Conservation (phyloP, 2,113 vertebrate species). For the Balaeniceps rex region DNA sequence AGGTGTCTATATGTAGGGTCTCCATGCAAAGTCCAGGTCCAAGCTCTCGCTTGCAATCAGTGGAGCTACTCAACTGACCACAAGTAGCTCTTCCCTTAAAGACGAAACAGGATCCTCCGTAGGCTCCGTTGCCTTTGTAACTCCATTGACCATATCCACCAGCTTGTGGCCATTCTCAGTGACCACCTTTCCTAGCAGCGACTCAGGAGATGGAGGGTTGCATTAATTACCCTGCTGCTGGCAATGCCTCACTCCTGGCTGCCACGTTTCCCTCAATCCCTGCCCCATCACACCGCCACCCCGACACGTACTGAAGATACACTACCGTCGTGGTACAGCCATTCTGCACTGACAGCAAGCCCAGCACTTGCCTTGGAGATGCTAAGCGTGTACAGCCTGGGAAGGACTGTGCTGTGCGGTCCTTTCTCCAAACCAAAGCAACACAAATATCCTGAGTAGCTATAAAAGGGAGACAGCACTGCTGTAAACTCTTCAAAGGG, state of each 20-base stretch:
- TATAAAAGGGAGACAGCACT: not conserved
- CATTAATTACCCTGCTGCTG: not conserved
- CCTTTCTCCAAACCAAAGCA: not conserved
- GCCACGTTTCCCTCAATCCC: not conserved
- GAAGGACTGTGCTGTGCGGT: not conserved
- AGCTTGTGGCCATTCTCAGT: not conserved
- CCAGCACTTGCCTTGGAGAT: not conserved
- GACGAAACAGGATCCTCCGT: fast-evolving
- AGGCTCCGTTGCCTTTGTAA: not conserved
- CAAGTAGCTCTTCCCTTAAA: not conserved
- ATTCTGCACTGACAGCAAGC: not conserved
- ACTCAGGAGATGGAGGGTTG: not conserved
- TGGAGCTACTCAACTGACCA: not conserved
- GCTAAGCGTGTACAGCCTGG: not conserved
- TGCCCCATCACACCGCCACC: not conserved
- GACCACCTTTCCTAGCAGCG: not conserved
- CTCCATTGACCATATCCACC: not conserved
- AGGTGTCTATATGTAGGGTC: not conserved
- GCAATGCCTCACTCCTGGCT: not conserved
- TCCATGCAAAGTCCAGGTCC: not conserved
- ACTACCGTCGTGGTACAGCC: not conserved
- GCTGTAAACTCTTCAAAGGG: conserved; percentile 9
- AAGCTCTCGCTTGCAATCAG: not conserved
- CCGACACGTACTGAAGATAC: not conserved
- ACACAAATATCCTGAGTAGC: not conserved